Conservation (phyloP, 2,113 vertebrate genomes). For the Bubo scandiacus region DNA sequence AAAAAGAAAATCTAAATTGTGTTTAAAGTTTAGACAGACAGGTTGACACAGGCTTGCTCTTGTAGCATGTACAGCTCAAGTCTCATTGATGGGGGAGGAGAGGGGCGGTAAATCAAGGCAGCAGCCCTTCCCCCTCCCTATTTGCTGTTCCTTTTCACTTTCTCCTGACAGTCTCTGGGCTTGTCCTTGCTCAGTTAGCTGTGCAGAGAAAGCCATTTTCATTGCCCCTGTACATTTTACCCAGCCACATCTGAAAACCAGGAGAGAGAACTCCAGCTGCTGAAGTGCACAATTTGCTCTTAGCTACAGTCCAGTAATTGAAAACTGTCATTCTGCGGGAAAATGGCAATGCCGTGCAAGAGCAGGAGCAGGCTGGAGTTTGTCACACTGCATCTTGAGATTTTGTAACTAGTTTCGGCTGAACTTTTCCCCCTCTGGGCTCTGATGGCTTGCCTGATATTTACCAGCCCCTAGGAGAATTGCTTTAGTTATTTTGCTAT, state of each 20-base stretch:
- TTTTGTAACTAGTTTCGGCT: slow-evolving; percentile 52
- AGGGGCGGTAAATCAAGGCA: neutral
- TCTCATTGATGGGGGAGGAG: neutral
- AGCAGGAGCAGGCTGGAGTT: slow-evolving; percentile 40
- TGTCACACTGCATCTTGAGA: slow-evolving; percentile 52
- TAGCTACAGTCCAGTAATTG: slow-evolving; percentile 64
- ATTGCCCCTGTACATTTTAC: slow-evolving; percentile 40
- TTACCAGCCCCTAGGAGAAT: slow-evolving; percentile 52
- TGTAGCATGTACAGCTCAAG: neutral
- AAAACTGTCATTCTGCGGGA: slow-evolving; percentile 66
- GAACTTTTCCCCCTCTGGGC: slow-evolving; percentile 58
- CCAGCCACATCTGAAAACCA: slow-evolving; percentile 29
- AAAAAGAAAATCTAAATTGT: neutral
- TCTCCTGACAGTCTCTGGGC: neutral
- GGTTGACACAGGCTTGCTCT: neutral
- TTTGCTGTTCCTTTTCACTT: neutral
- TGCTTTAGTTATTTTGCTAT: slow-evolving; percentile 43
- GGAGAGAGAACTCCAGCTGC: slow-evolving; percentile 51
- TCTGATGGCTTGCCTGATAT: slow-evolving; percentile 56
- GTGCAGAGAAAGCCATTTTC: slow-evolving; percentile 7
- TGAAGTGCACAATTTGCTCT: slow-evolving; percentile 57
- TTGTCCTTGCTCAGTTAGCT: slow-evolving; percentile 33
- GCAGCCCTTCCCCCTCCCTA: neutral
- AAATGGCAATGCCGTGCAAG: slow-evolving; percentile 41
- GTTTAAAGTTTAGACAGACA: neutral